Evolutionary conservation across 2,797 vertebrate genomes (phyloP), one percentile per base, ranked within the genome.

Genomic region (Cuniculus paca): DNA sequence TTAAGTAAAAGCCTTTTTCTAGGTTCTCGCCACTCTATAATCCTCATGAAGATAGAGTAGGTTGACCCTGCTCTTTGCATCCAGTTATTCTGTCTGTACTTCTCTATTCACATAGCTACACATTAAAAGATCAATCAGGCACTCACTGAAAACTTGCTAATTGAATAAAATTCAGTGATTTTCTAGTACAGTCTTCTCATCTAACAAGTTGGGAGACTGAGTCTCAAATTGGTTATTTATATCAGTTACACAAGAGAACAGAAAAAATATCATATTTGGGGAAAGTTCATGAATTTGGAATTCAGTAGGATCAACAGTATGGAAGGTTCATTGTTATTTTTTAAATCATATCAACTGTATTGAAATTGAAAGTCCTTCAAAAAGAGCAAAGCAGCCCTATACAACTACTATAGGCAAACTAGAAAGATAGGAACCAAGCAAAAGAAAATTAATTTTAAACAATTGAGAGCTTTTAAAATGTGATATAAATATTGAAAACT

Each of bases 261-360:
- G 54, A 95, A 96, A 75, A 20, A 82, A 34, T 28, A 4, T 85
- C 13, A 24, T 61, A n/a, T 80, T 45, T 88, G 5, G 36, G 65
- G 78, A 95, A 94, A 16, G 10, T 70, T 81, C 85, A 4, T 83
- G 77, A 86, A 19, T 96, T 83, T 86, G 28, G 31, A 94, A 79
- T 78, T 83, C 58, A 75, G 5, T 16, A 77, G 83, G 50, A 45
- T 80, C 28, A 50, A 42, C 24, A 63, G 2, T 83, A 24, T 20
- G 63, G 52, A 88, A 78, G 70, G 31, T 72, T 63, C 39, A 28
- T 22, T 72, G 68, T 42, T 86, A 2, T 17, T 60, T 77, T 88
- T 77, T 77, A 88, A 61, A 70, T 34, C 26, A 1, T 39, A 72
- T 68, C 56, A 52, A 26, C 56, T 88, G 5, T 77, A 58, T 2